Evolutionary conservation across 2,888 invertebrate genomes (phyloP), one percentile per base, ranked within the genome.

Genomic region (Loripinus fragilis): DNA sequence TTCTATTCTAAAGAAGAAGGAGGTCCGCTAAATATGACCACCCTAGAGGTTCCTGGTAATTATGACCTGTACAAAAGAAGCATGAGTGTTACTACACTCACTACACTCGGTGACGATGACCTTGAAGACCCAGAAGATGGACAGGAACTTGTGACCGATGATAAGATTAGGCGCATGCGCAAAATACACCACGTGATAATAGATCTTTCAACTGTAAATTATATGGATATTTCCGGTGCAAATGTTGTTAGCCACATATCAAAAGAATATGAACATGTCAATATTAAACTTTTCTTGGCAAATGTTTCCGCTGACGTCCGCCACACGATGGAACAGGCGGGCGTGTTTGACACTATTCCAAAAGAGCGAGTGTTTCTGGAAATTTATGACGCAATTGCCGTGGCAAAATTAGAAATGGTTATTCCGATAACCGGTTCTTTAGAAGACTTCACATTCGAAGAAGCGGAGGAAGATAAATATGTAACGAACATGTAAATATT

Each of bases 211-310:
- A 85, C 88, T 48, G 85, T 90, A 33, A 91, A 91, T 74, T 91
- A 91, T 76, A 75, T 91, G 70, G 91, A 91, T 71, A 87, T 88
- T 30, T 90, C 91, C 5, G 91, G 91, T n/a, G 89, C 89, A 33
- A 90, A 89, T 81, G 89, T 90, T 1, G 80, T 91, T 50, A 83
- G 86, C 45, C 90, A 91, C 72, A 89, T 91, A 74, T 89, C 74
- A 74, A 84, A 84, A 33, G 91, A 91, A 71, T 91, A 88, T 71
- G 85, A 83, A 2, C 91, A 91, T 78, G 91, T 91, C 2, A 89
- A 90, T 76, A 87, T 91, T 45, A 87, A 87, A 73, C 79, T 91
- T 25, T 89, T 89, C 80, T 74, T 91, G 45, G 86, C 90, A 23
- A 86, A 88, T 23, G 83, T 89, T 69, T 88, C 87, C 0, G 76